Conservation (phyloP, 2,797 vertebrate genomes). For the Dryobates pubescens region DNA sequence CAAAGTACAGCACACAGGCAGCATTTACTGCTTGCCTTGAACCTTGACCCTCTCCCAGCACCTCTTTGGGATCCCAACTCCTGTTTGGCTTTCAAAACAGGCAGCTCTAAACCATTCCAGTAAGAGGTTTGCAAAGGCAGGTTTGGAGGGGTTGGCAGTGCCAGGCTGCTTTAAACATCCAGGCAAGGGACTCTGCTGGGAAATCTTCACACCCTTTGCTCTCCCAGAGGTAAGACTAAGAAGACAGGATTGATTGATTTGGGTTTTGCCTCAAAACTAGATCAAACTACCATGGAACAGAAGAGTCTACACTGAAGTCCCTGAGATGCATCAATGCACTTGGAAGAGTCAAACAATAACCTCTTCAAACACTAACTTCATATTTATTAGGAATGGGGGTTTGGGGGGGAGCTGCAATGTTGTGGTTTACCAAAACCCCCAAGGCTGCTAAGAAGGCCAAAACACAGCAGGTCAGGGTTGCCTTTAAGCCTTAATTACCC, state of each 20-base stretch:
- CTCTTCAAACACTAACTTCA: slow-evolving; percentile 29
- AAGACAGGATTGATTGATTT: not conserved
- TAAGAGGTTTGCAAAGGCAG: not conserved
- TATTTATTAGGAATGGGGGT: slow-evolving; percentile 42
- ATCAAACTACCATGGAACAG: not conserved
- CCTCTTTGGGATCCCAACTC: not conserved
- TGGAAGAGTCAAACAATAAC: slow-evolving; percentile 40
- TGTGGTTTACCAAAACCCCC: not conserved
- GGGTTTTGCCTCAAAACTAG: not conserved
- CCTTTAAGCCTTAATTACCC: not conserved
- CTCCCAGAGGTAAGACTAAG: not conserved
- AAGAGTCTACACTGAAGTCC: slow-evolving; percentile 30
- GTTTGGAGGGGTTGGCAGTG: not conserved
- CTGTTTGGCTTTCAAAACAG: not conserved
- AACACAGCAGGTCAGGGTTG: slow-evolving; percentile 43
- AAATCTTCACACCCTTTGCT: not conserved
- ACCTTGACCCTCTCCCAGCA: not conserved
- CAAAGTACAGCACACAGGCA: not conserved
- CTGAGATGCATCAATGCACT: slow-evolving; percentile 41
- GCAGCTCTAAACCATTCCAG: not conserved
- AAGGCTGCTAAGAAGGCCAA: not conserved
- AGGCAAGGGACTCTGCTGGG: too few relatives aligned
- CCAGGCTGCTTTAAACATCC: not conserved
- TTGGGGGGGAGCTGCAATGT: not conserved
- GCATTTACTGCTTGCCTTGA: fast-evolving